These are phyloP conservation scores for Camponotus pennsylvanicus DNA, from an alignment of 1,140 invertebrate species.

Conservation along the genomic window DNA sequence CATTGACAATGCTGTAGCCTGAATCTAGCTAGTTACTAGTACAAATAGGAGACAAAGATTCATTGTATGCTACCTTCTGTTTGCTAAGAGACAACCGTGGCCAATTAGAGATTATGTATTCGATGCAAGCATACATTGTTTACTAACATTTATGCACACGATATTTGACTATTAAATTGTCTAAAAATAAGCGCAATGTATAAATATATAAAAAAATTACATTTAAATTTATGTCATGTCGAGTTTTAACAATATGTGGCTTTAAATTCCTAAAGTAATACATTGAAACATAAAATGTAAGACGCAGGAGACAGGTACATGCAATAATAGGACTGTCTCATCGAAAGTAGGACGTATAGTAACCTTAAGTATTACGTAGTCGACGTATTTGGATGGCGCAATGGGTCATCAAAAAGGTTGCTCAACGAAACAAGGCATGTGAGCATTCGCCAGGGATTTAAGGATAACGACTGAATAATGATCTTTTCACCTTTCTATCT, in stretches of 20 bases:
- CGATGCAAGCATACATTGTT: neutral
- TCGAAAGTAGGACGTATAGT: conserved; percentile 15
- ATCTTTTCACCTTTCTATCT: neutral
- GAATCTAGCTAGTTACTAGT: conserved; percentile 13
- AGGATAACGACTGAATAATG: neutral
- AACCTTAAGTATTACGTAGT: conserved; percentile 19
- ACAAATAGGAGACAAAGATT: conserved; percentile 44
- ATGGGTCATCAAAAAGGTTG: conserved; percentile 18
- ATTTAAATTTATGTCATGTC: neutral
- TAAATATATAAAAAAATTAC: neutral
- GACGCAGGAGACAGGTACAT: neutral
- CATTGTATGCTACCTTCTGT: conserved; percentile 35
- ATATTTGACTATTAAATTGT: conserved; percentile 16
- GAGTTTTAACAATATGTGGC: neutral
- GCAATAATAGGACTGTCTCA: conserved; percentile 21
- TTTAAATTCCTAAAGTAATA: neutral
- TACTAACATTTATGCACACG: neutral
- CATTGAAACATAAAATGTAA: conserved; percentile 9
- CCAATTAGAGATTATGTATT: conserved; percentile 35
- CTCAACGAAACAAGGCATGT: conserved; percentile 24
- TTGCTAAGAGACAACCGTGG: conserved; percentile 30
- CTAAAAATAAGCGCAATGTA: neutral
- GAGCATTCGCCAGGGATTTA: conserved; percentile 3
- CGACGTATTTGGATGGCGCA: conserved; percentile 10
- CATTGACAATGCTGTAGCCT: neutral